Conservation (phyloP, 2,797 vertebrate genomes). For the Parauchenoglanis ngamensis region DNA sequence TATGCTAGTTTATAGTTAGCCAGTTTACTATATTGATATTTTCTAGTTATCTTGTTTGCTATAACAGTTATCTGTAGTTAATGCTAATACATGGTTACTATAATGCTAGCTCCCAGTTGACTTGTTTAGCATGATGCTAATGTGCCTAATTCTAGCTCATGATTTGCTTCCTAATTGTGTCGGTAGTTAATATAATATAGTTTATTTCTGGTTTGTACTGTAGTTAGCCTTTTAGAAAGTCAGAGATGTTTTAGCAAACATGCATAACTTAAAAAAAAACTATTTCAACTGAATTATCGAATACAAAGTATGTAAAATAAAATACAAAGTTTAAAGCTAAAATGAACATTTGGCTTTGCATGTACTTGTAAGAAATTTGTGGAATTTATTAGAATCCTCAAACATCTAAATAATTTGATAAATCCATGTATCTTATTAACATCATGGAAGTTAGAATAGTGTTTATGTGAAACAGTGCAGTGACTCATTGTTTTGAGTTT, state of each 20-base stretch:
- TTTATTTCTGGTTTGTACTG: not conserved
- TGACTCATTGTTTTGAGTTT: slow-evolving; percentile 7
- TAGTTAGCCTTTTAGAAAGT: not conserved
- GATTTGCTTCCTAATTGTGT: not conserved
- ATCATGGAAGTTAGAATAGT: not conserved
- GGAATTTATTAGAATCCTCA: not conserved
- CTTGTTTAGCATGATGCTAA: not conserved
- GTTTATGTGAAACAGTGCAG: not conserved
- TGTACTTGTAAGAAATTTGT: not conserved
- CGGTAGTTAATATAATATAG: not conserved
- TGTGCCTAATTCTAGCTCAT: not conserved
- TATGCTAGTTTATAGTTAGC: not conserved
- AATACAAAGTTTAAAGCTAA: not conserved
- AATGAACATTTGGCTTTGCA: not conserved
- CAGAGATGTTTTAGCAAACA: not conserved
- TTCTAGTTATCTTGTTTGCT: not conserved
- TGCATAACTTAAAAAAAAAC: not conserved
- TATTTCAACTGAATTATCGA: not conserved
- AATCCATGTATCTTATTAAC: not conserved
- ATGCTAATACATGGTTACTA: not conserved
- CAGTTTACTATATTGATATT: not conserved
- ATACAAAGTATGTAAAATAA: not conserved
- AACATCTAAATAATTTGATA: not conserved
- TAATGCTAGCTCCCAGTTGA: not conserved
- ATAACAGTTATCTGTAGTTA: not conserved